Conservation (phyloP, 30 jellyfish, hydroid and myxozoan species). For the Cassiopea andromeda region DNA sequence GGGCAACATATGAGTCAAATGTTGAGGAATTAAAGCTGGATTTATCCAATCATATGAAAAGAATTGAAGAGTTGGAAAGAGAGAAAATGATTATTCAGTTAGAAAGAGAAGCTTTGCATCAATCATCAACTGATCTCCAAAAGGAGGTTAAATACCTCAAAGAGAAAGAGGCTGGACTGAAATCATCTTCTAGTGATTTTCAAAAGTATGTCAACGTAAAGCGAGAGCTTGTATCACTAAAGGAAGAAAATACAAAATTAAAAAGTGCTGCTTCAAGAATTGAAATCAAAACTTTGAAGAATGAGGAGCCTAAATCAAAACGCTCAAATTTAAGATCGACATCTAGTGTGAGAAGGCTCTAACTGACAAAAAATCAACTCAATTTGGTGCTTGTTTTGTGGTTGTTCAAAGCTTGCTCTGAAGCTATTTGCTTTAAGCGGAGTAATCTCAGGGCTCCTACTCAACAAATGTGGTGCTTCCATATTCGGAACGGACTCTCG, state of each 20-base stretch:
- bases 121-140: conserved; percentile 55
- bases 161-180: conserved; percentile 29
- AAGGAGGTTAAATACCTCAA: conserved; percentile 56
- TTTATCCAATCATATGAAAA: background rate
- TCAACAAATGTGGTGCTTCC: too few relatives aligned
- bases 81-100: conserved; percentile 40
- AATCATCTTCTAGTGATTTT: conserved; percentile 9
- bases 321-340: background rate
- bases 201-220: conserved; percentile 54
- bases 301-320: conserved; percentile 1
- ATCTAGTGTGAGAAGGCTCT: background rate
- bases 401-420: too few relatives aligned
- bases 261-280: conserved; percentile 28
- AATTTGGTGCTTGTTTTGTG: too few relatives aligned
- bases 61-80: conserved; percentile 4
- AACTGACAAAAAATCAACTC: background rate
- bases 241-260: conserved; percentile 42
- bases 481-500: too few relatives aligned
- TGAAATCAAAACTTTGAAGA: conserved; percentile 33
- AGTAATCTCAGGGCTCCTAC: too few relatives aligned
- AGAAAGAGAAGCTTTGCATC: conserved; percentile 56
- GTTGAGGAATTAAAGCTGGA: conserved; percentile 20
- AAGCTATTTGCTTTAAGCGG: too few relatives aligned
- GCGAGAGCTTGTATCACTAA: conserved; percentile 37
- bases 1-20: background rate